Evolutionary conservation across 2,113 vertebrate species (phyloP).

Genomic region (Steatornis caripensis): DNA sequence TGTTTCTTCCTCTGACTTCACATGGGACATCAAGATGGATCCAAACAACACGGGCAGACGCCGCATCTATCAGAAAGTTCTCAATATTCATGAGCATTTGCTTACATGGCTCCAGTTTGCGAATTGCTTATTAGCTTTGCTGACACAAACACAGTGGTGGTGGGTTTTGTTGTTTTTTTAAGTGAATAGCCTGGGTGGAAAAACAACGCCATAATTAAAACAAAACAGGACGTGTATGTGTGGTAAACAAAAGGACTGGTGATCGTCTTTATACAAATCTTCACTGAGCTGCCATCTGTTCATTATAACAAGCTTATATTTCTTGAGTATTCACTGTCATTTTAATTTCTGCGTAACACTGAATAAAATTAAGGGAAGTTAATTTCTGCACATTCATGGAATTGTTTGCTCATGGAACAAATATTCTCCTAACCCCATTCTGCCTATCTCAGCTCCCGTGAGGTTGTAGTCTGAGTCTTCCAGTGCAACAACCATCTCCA

Average conservation of each 20-base stretch:
- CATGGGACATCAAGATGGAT: not conserved
- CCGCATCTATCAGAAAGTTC: not conserved
- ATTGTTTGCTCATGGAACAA: not conserved
- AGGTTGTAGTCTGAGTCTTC: not conserved
- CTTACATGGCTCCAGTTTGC: not conserved
- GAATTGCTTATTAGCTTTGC: constrained; percentile 27
- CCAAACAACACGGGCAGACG: not conserved
- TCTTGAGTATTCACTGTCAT: not conserved
- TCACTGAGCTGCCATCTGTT: constrained; percentile 57
- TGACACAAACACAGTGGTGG: constrained; percentile 15
- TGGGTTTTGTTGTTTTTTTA: not conserved
- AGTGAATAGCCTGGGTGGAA: constrained; percentile 48
- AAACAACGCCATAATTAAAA: constrained; percentile 57
- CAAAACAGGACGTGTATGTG: constrained; percentile 46
- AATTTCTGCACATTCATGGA: not conserved
- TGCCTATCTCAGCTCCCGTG: not conserved
- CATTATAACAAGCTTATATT: constrained; percentile 12
- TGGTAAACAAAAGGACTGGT: constrained; percentile 58
- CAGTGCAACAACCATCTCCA: not conserved
- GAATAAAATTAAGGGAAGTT: constrained; percentile 5
- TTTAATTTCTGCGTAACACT: not conserved
- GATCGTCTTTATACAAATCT: constrained; percentile 33
- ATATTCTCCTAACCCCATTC: not conserved
- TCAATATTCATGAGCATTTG: constrained; percentile 38
- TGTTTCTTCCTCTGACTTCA: constrained; percentile 1